Evolutionary conservation across 2,797 vertebrate genomes (phyloP).

Genomic region (Danionella dracula): DNA sequence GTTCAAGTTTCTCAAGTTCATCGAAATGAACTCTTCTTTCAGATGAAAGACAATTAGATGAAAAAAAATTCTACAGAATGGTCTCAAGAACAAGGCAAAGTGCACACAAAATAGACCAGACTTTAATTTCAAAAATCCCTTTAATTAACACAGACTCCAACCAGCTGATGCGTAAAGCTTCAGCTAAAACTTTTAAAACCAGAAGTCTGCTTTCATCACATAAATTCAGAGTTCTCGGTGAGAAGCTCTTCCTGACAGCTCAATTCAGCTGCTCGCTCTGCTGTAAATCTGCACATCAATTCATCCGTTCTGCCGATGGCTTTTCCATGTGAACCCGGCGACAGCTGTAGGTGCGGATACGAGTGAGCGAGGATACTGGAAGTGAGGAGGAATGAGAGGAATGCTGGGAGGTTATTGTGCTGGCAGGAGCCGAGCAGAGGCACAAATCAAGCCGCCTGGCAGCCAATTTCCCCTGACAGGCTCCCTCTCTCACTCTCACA

Average conservation of each 20-base stretch:
- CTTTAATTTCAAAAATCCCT: too few relatives aligned
- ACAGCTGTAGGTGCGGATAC: conserved; percentile 3
- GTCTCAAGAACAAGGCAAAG: too few relatives aligned
- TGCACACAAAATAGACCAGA: too few relatives aligned
- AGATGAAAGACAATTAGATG: too few relatives aligned
- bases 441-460: conserved; percentile 67
- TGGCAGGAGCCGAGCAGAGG: conserved; percentile 32
- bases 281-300: conserved; percentile 6
- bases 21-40: too few relatives aligned
- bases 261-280: neutral
- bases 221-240: neutral
- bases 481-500: neutral
- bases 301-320: conserved; percentile 19
- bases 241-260: neutral
- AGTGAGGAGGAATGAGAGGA: conserved; percentile 60
- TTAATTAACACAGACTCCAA: too few relatives aligned
- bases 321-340: conserved; percentile 11
- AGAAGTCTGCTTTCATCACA: too few relatives aligned
- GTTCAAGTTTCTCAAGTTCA: too few relatives aligned
- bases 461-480: conserved; percentile 66
- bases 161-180: too few relatives aligned
- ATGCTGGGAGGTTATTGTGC: conserved; percentile 61
- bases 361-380: conserved; percentile 51
- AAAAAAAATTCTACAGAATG: too few relatives aligned
- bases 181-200: too few relatives aligned